Base-by-base conservation (phyloP, 2,113 vertebrate species). In the Chamaetylas fuelleborni region DNA sequence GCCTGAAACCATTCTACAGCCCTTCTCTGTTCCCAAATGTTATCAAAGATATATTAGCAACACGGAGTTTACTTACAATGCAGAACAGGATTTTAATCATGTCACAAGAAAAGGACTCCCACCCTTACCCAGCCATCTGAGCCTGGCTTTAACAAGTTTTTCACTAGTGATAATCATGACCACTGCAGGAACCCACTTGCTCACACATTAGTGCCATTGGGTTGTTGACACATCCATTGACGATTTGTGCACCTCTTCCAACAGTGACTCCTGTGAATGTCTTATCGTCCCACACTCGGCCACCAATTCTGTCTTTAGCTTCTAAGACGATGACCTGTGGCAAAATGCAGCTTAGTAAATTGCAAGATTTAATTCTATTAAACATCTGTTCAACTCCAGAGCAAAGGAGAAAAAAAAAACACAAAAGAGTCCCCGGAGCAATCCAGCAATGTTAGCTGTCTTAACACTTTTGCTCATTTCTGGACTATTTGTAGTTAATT, bases 131-230 rank as follows among this genome's bases (percentile, higher is more conserved):
- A 65, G 50, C 54, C 82, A 53, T n/a, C 65, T 14, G 3, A 73
- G 14, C 60, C 64, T 70, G 67, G 45, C 76, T 78, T 51, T 50
- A 92, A 58, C 3, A 5, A 69, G 5, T 69, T 86, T 92, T 86
- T 76, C 78, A 29, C 67, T 79, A 81, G 40, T 62, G 82, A 92
- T 50, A 91, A 90, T 5, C 71, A 93, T 23, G 86, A 86, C 74
- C 70, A 62, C 94, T 64, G 88, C 88, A 96, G 79, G 90, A 96
- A 98, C 97, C 96, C 96, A 99, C 99, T 98, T 99, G 99, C 96
- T 99, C 99, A 98, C 99, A 99, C 99, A 99, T 99, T 80, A 99
- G 98, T 50, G 98, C 98, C n/a, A 99, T 94, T 40, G 99, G 99
- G 97, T 99, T 99, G 98, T 99, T 99, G 67, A 99, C 96, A 76